A percentile compares a stretch with the other conserved stretches of the same genome.
Evolutionary conservation across 2,113 vertebrate genomes (phyloP).

Genomic region (Megaleporinus macrocephalus): DNA sequence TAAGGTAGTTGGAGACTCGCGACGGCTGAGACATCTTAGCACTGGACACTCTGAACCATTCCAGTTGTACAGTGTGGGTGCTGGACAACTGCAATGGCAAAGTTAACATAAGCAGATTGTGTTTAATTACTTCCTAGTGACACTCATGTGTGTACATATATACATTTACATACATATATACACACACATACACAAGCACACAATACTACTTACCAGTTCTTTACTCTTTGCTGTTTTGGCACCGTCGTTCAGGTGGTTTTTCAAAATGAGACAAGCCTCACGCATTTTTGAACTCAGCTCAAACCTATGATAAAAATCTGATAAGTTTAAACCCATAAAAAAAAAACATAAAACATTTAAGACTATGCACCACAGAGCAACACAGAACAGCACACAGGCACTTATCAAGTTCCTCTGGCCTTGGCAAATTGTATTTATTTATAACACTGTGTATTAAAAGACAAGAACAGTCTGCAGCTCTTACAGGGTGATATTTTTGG

Average conservation of each 20-base stretch:
- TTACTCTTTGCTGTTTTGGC: conserved; percentile 77
- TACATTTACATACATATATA: too few species aligned
- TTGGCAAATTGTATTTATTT: conserved; percentile 12
- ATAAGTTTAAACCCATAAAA: neutral
- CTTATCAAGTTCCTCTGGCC: conserved; percentile 5
- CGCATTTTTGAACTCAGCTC: conserved; percentile 91
- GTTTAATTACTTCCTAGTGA: neutral
- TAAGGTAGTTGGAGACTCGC: conserved; percentile 82
- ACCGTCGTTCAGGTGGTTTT: conserved; percentile 84
- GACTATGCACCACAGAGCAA: neutral
- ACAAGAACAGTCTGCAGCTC: neutral
- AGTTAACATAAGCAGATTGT: neutral
- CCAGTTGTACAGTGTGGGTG: conserved; percentile 84
- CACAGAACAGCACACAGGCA: neutral
- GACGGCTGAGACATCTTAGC: conserved; percentile 81
- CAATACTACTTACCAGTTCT: conserved; percentile 83
- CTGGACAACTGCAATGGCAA: conserved; percentile 77
- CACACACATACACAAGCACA: too few species aligned
- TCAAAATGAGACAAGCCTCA: conserved; percentile 88
- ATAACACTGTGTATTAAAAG: neutral
- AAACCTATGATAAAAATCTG: conserved; percentile 76
- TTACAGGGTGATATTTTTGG: conserved; percentile 3
- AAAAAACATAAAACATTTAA: neutral
- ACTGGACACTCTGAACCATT: conserved; percentile 95
- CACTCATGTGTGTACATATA: neutral